These are phyloP conservation scores for Notamacropus eugenii DNA, from an alignment of 2,797 vertebrate species.

Conservation along the genomic window DNA sequence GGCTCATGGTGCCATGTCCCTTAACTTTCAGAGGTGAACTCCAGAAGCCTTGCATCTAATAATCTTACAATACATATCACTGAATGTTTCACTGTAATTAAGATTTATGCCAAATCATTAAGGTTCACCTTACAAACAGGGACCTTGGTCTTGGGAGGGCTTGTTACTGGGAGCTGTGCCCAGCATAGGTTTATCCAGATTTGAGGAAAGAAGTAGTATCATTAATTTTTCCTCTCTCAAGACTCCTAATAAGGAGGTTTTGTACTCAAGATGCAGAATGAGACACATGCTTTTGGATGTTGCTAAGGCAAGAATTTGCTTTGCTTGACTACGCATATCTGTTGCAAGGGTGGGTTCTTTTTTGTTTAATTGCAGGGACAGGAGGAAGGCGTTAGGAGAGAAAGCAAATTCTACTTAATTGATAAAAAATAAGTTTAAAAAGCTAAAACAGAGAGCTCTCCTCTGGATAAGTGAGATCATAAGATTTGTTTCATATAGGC, in stretches of 20 bases:
- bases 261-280: background rate
- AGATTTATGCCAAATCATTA: background rate
- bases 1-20: background rate
- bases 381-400: background rate
- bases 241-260: background rate
- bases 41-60: background rate
- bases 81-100: background rate
- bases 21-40: no score
- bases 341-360: background rate
- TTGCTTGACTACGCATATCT: background rate
- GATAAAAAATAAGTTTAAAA: background rate
- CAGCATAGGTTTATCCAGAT: background rate
- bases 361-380: background rate
- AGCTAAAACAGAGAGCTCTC: background rate
- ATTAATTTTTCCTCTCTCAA: background rate
- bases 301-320: background rate
- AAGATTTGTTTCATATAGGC: background rate
- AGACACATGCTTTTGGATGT: background rate
- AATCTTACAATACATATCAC: background rate
- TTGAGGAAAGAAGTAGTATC: background rate
- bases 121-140: background rate
- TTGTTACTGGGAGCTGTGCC: background rate
- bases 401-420: background rate
- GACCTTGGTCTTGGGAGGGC: background rate
- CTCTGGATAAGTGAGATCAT: background rate